Evolutionary conservation across 2,797 vertebrate genomes (phyloP).

Genomic region (Vultur gryphus): DNA sequence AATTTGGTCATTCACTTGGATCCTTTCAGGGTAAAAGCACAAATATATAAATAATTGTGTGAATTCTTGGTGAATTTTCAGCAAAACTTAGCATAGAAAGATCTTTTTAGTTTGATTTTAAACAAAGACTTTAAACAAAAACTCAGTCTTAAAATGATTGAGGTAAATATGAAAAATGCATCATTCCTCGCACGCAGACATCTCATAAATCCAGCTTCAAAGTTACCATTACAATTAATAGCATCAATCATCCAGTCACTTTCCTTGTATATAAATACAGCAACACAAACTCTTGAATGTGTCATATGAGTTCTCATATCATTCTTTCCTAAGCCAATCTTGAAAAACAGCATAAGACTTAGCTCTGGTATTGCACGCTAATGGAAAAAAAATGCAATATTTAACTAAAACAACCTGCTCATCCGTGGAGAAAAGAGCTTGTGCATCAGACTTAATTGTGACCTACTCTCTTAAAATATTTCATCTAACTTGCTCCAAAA

Average conservation of each 20-base stretch:
- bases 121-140: background rate
- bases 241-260: background rate
- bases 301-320: background rate
- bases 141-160: background rate
- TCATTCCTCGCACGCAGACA: background rate
- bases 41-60: background rate
- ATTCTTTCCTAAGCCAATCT: constrained; percentile 22
- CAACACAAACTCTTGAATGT: background rate
- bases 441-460: background rate
- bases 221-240: background rate
- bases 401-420: constrained; percentile 47
- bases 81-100: background rate
- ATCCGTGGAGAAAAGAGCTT: background rate
- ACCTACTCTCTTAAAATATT: constrained; percentile 26
- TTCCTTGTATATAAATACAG: background rate
- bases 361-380: constrained; percentile 20
- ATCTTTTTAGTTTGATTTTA: background rate
- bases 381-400: constrained; percentile 1
- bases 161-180: background rate
- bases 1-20: constrained; percentile 98
- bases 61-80: background rate
- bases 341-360: constrained; percentile 15
- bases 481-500: constrained; percentile 2
- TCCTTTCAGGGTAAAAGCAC: constrained; percentile 75
- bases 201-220: background rate